Conservation (phyloP, 2,113 vertebrate genomes). For the Trogon surrucura region DNA sequence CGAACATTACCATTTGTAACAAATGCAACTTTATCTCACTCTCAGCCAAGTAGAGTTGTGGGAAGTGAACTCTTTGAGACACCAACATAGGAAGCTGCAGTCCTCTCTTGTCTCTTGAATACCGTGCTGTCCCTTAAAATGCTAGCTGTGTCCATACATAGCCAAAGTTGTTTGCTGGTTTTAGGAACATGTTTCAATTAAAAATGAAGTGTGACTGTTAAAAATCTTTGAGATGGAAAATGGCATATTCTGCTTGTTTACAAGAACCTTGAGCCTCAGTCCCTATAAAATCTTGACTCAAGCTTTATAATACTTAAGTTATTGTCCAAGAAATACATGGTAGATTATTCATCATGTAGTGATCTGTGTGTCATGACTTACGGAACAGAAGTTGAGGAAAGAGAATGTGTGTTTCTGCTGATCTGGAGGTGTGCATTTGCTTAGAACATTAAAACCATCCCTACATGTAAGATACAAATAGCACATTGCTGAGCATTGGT, state of each 20-base stretch:
- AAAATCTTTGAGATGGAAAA: not conserved
- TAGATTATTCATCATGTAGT: not conserved
- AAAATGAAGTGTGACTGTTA: not conserved
- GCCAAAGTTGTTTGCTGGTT: not conserved
- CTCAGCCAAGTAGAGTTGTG: not conserved
- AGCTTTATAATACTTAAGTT: not conserved
- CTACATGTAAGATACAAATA: not conserved
- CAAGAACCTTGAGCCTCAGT: not conserved
- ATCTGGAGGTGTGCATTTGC: not conserved
- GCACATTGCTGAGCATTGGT: not conserved
- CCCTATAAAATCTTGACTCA: not conserved
- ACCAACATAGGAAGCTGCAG: not conserved
- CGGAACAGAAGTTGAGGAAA: not conserved
- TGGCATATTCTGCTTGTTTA: not conserved
- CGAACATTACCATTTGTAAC: not conserved
- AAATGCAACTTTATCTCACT: not conserved
- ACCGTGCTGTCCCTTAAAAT: not conserved
- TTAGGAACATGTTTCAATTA: not conserved
- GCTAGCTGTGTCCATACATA: not conserved
- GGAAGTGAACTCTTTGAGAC: not conserved
- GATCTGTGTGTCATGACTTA: not conserved
- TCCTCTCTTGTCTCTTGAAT: not conserved
- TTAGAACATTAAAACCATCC: not conserved
- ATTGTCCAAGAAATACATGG: not conserved
- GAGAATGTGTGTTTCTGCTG: not conserved